Evolutionary conservation across 2,888 invertebrate species (phyloP), one percentile per base, ranked within the genome.

Genomic region (Cosmorhoe ocellata): DNA sequence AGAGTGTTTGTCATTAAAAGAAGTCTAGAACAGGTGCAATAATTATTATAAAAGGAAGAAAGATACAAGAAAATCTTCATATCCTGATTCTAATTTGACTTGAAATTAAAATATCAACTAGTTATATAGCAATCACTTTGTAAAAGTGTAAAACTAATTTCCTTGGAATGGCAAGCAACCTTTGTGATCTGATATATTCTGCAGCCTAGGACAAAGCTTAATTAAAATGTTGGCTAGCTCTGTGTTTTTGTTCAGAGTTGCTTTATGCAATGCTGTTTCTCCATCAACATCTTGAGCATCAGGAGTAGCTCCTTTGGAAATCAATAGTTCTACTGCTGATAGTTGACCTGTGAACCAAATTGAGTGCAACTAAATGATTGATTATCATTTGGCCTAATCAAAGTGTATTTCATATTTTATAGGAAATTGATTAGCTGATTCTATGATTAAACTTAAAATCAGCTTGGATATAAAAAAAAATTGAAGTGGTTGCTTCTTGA

Each of bases 241-340:
- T 31, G 56, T 59, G 59, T 92, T 90, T 30, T 91, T 91, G 46
- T 90, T 91, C 66, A 91, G 86, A 10, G 91, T 88, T 12, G 95
- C 95, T 77, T 96, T 93, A 79, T 97, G 97, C 13, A 97, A 88
- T 14, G 94, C 93, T 26, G 94, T 96, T 78, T 94, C 94, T 0
- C 96, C 96, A 85, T 97, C 97, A 40, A 91, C 90, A 79, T 98
- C 98, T 77, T 92, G 91, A 14, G 93, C 67, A 57, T 88, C 78
- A 3, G 92, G 73, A 76, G 93, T 85, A 5, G 96, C 96, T 57
- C 93, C 92, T 47, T 85, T 84, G 12, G 91, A 75, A 18, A 95
- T 77, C 40, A 98, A 84, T 38, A 95, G 84, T 62, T 93, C 84
- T 0, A 96, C 93, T 58, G 96, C 91, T 37, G 92, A 84, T 32